Percentiles rank a stretch among this genome's conserved stretches.
Evolutionary conservation across 2,888 invertebrate species (phyloP).

Genomic region (Caenorhabditis sp.): DNA sequence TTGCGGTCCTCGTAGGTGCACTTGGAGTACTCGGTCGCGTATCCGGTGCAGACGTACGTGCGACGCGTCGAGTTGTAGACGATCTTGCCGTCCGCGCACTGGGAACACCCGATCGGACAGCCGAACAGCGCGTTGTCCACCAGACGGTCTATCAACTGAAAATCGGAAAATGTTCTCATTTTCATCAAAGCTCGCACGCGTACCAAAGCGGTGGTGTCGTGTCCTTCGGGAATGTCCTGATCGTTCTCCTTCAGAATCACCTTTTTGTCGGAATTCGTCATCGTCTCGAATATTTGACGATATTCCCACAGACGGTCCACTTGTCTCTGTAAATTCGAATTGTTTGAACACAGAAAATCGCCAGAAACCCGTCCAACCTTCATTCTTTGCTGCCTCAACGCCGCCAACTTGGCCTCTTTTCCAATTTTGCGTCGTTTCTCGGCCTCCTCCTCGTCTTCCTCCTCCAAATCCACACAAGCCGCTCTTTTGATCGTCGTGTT

Average conservation of each 20-base stretch:
- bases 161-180: conserved; percentile 59
- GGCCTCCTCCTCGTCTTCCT: not conserved
- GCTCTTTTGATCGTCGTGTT: not conserved
- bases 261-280: conserved; percentile 83
- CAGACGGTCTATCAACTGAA: conserved; percentile 86
- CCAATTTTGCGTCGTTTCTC: conserved; percentile 14
- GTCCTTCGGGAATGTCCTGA: conserved; percentile 85
- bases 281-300: conserved; percentile 83
- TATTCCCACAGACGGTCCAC: conserved; percentile 85
- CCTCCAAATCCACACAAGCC: not conserved
- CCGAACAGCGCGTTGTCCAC: conserved; percentile 93
- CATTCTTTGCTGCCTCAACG: conserved; percentile 5
- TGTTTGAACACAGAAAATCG: not conserved
- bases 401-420: conserved; percentile 14
- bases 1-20: conserved; percentile 86
- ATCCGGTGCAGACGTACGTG: conserved; percentile 90
- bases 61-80: conserved; percentile 80
- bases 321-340: conserved; percentile 82
- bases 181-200: conserved; percentile 74
- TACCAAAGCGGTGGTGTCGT: conserved; percentile 80
- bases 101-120: conserved; percentile 85
- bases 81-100: conserved; percentile 83
- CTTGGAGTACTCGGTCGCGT: conserved; percentile 91
- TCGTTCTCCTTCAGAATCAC: conserved; percentile 85
- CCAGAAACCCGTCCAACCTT: conserved; percentile 28